phyloP scores from a whole-genome alignment of 2,888 invertebrate species.

The Tanytarsus gracilentus region DNA sequence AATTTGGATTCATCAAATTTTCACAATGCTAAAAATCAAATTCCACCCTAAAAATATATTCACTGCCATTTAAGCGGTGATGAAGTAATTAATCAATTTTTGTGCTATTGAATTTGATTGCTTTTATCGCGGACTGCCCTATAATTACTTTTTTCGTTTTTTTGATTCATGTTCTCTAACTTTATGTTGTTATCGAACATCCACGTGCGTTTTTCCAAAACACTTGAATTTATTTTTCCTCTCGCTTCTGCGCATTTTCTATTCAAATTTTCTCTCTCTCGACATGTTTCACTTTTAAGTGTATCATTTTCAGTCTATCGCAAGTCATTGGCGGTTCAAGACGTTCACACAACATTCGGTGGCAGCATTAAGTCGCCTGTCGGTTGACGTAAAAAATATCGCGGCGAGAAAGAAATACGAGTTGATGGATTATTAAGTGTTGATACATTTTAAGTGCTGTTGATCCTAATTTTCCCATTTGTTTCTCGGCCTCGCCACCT shows the following conservation, averaged over 20 bases:
- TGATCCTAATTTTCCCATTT: conserved; percentile 11
- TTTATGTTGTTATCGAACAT: conserved; percentile 2
- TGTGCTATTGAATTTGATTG: not conserved
- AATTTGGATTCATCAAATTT: no score
- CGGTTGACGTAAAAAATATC: not conserved
- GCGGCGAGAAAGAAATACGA: not conserved
- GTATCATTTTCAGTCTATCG: conserved; percentile 16
- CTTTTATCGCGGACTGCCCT: not conserved
- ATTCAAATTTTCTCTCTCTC: not conserved
- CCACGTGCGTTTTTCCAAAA: conserved; percentile 18
- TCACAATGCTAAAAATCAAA: no score
- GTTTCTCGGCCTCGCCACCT: not conserved
- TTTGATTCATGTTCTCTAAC: not conserved
- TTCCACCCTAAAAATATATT: no score
- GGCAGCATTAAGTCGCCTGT: not conserved
- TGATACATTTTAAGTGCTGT: conserved; percentile 22
- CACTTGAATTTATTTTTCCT: not conserved
- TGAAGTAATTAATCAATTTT: conserved; percentile 28
- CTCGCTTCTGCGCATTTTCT: conserved; percentile 13
- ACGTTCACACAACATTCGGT: not conserved
- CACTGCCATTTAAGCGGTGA: not conserved
- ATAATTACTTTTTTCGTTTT: not conserved
- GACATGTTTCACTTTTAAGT: not conserved
- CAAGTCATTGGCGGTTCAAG: not conserved
- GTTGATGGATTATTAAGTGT: conserved; percentile 25